Percentiles rank a stretch among this genome's conserved stretches.
Evolutionary conservation across 2,797 vertebrate genomes (phyloP).

Genomic region (Buphagus erythrorhynchus): DNA sequence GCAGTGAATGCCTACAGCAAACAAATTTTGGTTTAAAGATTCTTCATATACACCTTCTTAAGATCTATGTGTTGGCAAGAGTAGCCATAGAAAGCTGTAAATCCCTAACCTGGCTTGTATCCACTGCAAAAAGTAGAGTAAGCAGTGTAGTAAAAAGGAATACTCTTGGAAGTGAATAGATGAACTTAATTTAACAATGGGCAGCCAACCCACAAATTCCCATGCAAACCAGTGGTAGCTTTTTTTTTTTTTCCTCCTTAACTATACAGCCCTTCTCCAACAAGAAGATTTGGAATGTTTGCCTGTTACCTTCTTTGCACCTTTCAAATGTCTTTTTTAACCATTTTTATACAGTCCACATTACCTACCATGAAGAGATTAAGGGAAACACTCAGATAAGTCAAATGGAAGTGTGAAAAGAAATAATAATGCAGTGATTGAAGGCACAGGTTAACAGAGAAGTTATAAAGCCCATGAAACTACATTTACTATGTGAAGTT

Average conservation of each 20-base stretch:
- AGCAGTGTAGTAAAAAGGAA: slow-evolving; percentile 68
- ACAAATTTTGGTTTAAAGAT: slow-evolving; percentile 65
- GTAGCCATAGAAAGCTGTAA: slow-evolving; percentile 61
- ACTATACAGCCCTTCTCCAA: slow-evolving; percentile 51
- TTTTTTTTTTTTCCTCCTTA: slow-evolving; percentile 9
- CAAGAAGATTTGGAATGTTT: slow-evolving; percentile 60
- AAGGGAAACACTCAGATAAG: neutral
- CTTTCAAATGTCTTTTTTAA: slow-evolving; percentile 66
- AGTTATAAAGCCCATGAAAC: neutral
- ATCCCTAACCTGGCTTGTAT: slow-evolving; percentile 71
- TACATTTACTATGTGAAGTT: neutral
- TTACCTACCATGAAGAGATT: neutral
- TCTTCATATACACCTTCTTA: slow-evolving; percentile 63
- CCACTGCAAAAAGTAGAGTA: slow-evolving; percentile 68
- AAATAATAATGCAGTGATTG: neutral
- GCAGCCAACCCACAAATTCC: slow-evolving; percentile 73
- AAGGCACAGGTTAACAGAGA: neutral
- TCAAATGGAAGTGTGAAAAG: neutral
- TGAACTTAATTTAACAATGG: slow-evolving; percentile 78
- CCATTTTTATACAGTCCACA: neutral
- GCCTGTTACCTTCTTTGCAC: slow-evolving; percentile 51
- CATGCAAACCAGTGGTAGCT: slow-evolving; percentile 71
- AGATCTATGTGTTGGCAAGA: slow-evolving; percentile 56
- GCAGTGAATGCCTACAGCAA: slow-evolving; percentile 2
- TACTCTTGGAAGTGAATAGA: slow-evolving; percentile 74